These are phyloP conservation scores for Malurus elegans DNA, from an alignment of 2,113 vertebrate genomes.

Conservation along the genomic window DNA sequence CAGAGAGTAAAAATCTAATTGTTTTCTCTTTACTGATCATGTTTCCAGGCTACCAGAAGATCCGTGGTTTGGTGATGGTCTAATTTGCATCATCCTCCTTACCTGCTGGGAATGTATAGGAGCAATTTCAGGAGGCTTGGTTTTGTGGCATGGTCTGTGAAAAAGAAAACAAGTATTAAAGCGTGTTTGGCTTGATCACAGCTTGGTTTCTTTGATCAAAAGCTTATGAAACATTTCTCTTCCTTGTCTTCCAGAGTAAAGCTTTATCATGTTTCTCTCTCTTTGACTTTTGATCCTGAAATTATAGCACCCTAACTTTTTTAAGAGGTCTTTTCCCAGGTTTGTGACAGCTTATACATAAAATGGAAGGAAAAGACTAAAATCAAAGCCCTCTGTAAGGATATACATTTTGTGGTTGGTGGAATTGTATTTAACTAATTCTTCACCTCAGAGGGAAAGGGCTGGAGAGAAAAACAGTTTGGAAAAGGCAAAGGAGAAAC, in stretches of 20 bases:
- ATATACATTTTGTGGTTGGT: background rate
- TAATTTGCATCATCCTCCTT: background rate
- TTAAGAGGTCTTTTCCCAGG: background rate
- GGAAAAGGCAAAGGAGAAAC: background rate
- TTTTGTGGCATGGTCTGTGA: background rate
- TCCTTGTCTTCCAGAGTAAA: background rate
- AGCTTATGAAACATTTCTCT: background rate
- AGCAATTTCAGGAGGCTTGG: background rate
- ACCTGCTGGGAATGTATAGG: conserved; percentile 10
- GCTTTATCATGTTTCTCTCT: background rate
- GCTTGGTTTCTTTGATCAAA: background rate
- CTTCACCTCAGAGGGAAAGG: background rate
- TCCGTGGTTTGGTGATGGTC: background rate
- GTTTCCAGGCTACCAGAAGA: background rate
- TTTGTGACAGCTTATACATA: background rate
- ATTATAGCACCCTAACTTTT: background rate
- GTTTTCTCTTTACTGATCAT: background rate
- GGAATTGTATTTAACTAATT: background rate
- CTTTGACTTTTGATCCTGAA: background rate
- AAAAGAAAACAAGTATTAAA: background rate
- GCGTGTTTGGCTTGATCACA: background rate
- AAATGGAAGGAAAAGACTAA: background rate
- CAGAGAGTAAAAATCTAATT: background rate
- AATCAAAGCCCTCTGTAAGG: background rate
- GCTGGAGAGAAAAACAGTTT: background rate